Evolutionary conservation across 37 sponge, comb jelly and placozoan species (phyloP).

Genomic region (Beroe ovata): DNA sequence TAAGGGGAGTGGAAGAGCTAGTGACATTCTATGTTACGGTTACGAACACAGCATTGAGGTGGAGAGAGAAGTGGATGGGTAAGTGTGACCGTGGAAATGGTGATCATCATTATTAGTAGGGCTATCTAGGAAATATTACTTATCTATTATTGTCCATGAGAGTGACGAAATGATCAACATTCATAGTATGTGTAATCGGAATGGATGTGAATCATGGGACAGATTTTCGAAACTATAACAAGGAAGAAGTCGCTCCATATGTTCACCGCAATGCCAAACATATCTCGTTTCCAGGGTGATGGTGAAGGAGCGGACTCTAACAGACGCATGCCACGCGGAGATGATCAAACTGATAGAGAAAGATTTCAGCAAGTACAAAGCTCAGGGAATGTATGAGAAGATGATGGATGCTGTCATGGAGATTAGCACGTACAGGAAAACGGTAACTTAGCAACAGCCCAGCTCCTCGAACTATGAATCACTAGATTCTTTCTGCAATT

Average conservation of each 20-base stretch:
- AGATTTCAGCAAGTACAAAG: slow-evolving; percentile 42
- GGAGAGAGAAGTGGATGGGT: slow-evolving; percentile 33
- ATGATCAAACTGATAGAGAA: slow-evolving; percentile 56
- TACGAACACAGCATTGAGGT: slow-evolving; percentile 65
- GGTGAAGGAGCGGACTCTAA: not conserved
- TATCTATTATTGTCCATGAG: too few relatives aligned
- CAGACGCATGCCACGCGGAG: slow-evolving; percentile 7
- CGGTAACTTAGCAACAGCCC: not conserved
- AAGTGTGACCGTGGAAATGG: too few relatives aligned
- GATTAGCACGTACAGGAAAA: slow-evolving; percentile 41
- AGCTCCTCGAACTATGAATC: not conserved
- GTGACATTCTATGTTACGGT: slow-evolving; percentile 61
- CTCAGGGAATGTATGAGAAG: slow-evolving; percentile 44
- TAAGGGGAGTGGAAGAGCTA: slow-evolving; percentile 53
- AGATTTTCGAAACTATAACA: too few relatives aligned
- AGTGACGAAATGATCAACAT: too few relatives aligned
- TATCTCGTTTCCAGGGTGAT: slow-evolving; percentile 31
- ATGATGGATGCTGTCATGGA: slow-evolving; percentile 65
- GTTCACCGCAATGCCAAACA: too few relatives aligned
- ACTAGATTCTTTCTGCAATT: too few relatives aligned
- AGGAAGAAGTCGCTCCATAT: too few relatives aligned
- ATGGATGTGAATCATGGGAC: too few relatives aligned
- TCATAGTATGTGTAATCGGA: too few relatives aligned
- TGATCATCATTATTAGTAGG: too few relatives aligned
- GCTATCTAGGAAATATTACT: too few relatives aligned